Conservation (phyloP, 2,797 vertebrate species). For the Scarus forsteni region DNA sequence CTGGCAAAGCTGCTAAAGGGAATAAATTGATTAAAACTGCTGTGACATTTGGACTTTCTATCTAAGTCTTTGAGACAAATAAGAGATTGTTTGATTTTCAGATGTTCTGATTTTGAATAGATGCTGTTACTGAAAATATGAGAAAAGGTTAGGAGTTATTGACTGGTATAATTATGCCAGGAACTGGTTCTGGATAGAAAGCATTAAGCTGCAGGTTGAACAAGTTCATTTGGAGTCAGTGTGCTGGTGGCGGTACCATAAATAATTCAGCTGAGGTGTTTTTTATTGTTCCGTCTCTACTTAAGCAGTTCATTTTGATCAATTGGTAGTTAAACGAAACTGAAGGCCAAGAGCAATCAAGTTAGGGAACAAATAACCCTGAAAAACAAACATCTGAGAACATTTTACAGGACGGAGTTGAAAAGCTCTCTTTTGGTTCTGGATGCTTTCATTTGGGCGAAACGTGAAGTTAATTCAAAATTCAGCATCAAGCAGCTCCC, state of each 20-base stretch:
- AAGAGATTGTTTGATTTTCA: neutral
- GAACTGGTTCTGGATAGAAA: constrained; percentile 13
- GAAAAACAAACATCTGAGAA: constrained; percentile 59
- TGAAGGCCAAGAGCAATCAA: constrained; percentile 62
- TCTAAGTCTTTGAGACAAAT: neutral
- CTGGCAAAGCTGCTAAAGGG: constrained; percentile 24
- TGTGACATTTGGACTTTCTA: constrained; percentile 28
- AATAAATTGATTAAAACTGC: constrained; percentile 37
- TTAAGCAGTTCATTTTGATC: constrained; percentile 74
- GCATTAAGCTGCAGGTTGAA: constrained; percentile 40
- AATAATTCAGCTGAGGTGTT: constrained; percentile 47
- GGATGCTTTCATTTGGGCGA: constrained; percentile 19
- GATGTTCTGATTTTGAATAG: neutral
- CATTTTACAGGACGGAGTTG: constrained; percentile 20
- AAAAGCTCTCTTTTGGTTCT: constrained; percentile 37
- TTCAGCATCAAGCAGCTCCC: constrained; percentile 22
- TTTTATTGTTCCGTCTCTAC: constrained; percentile 43
- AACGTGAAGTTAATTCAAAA: constrained; percentile 43
- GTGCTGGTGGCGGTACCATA: constrained; percentile 45
- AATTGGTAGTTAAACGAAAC: constrained; percentile 64
- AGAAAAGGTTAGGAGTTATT: constrained; percentile 3
- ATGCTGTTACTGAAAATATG: constrained; percentile 4
- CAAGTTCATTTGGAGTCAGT: constrained; percentile 49
- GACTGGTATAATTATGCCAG: constrained; percentile 5
- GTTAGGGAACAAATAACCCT: constrained; percentile 57